Base-by-base conservation (phyloP, 2,113 vertebrate genomes). In the Sciurus niger region DNA sequence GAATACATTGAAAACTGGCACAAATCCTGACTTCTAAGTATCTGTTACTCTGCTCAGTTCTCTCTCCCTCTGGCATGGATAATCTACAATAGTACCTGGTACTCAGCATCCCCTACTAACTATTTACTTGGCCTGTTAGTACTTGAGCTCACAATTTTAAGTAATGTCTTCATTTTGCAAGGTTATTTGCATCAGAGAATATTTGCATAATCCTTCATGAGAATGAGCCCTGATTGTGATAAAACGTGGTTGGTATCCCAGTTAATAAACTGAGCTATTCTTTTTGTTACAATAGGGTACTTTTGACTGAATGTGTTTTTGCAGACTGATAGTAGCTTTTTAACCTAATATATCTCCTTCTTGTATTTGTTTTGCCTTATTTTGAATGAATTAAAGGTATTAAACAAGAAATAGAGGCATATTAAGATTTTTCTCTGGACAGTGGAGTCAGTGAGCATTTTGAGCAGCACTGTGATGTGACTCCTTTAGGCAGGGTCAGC, bases 301-400 rank as follows among this genome's bases (percentile, higher is more conserved):
- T 84, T 86, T 93, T 22, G 80, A 24, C 22, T 53, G 68, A 34
- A 37, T 86, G 40, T 85, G 25, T 78, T 94, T 94, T 82, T 91
- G 30, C 34, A 82, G 73, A 78, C 18, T 68, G 24, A 77, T 82
- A 73, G 37, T 70, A 90, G 30, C 30, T 22, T 85, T 74, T 97
- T 92, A 82, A 60, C 67, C 18, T n/a, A 90, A 76, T 43, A 6
- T 2, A 53, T 82, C 8, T 20, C 4, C 65, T 87, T 20, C 37
- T 14, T 34, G 32, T 65, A n/a, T 85, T 73, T 46, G 4, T 82
- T 93, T 90, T 90, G 51, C 34, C 48, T 77, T 51, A 32, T 88
- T 96, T 67, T 88, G 67, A 76, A 55, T 74, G 60, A 89, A 68
- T 73, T 70, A 67, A 93, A 95, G 58, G 10, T 46, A 84, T 58